Conservation (phyloP, 2,797 vertebrate genomes). For the Thripadectes ignobilis region DNA sequence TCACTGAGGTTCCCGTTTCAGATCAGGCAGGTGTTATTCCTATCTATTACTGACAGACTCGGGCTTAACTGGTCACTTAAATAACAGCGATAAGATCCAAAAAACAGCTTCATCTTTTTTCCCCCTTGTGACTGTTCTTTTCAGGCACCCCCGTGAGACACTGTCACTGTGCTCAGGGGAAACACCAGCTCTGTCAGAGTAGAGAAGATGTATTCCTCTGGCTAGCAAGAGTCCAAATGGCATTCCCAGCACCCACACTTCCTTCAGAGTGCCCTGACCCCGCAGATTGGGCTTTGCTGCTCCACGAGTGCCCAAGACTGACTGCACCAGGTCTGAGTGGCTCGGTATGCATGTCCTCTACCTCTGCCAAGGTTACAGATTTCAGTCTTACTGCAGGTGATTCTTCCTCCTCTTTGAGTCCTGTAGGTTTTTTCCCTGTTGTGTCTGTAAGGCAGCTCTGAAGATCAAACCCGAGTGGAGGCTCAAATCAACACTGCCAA, state of each 20-base stretch:
- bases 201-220: not conserved
- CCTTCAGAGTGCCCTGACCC: not conserved
- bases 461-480: not conserved
- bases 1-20: not conserved
- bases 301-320: not conserved
- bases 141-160: not conserved
- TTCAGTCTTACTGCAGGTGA: not conserved
- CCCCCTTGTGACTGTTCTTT: not conserved
- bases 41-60: slow-evolving; percentile 24
- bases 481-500: not conserved
- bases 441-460: not conserved
- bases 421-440: not conserved
- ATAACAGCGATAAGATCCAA: not conserved
- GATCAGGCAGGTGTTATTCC: slow-evolving; percentile 23
- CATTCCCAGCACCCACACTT: not conserved
- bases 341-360: not conserved
- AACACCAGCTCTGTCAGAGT: not conserved
- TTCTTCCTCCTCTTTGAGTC: not conserved
- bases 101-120: not conserved
- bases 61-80: slow-evolving; percentile 11
- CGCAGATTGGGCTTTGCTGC: not conserved
- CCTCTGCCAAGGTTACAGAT: not conserved
- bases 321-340: not conserved
- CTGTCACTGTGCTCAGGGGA: not conserved
- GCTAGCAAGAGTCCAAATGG: accelerated